Evolutionary conservation across 2,113 vertebrate species (phyloP).

Genomic region (Abramis brama): DNA sequence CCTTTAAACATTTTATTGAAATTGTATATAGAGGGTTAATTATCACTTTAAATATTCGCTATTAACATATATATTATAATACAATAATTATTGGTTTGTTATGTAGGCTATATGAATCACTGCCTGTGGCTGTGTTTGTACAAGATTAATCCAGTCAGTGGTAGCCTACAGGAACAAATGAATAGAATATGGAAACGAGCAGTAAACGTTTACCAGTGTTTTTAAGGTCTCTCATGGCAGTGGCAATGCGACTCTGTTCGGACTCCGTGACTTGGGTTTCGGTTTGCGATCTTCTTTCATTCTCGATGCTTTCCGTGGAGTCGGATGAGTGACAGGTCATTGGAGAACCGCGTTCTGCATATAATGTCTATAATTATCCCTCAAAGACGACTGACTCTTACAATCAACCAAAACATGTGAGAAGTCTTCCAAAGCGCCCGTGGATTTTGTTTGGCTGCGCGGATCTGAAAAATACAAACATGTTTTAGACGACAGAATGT

Average conservation of each 20-base stretch:
- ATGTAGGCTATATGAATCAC: not conserved
- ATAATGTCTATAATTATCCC: conserved; percentile 44
- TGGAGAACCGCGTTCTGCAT: conserved; percentile 65
- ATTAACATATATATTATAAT: no score
- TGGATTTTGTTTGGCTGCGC: not conserved
- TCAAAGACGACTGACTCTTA: conserved; percentile 21
- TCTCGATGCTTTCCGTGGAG: conserved; percentile 72
- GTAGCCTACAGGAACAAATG: not conserved
- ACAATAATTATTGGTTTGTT: not conserved
- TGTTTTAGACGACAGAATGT: not conserved
- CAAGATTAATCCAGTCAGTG: not conserved
- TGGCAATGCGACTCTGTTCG: conserved; percentile 73
- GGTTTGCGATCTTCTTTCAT: conserved; percentile 62
- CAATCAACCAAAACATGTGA: not conserved
- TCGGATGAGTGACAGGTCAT: conserved; percentile 85
- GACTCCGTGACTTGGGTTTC: conserved; percentile 63
- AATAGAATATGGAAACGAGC: not conserved
- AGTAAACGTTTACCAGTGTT: conserved; percentile 39
- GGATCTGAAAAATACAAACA: conserved; percentile 11
- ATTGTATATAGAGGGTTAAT: not conserved
- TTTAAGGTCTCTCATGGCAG: conserved; percentile 61
- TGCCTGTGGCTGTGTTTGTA: not conserved
- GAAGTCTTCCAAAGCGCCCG: conserved; percentile 14
- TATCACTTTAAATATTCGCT: no score
- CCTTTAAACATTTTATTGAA: not conserved